Conservation (phyloP, 2,797 vertebrate genomes). For the Falco concolor region DNA sequence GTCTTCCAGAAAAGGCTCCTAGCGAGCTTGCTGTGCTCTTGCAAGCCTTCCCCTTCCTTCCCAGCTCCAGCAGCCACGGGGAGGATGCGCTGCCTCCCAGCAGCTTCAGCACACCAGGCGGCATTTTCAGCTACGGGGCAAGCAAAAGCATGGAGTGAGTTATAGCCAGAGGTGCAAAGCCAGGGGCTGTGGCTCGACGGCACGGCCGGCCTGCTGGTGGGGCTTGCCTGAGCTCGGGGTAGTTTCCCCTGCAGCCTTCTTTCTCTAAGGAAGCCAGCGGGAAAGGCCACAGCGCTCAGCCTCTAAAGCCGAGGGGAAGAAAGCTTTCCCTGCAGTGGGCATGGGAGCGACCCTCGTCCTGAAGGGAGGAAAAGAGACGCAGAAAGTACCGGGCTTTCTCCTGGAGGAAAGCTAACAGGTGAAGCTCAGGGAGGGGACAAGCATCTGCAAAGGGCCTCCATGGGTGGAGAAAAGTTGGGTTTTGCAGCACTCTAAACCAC, state of each 20-base stretch:
- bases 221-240: background rate
- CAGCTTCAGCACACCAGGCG: background rate
- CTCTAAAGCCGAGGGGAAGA: background rate
- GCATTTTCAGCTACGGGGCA: background rate
- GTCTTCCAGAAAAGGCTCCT: background rate
- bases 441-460: background rate
- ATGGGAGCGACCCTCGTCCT: background rate
- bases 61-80: background rate
- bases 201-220: fast-evolving
- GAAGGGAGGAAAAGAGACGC: too few species aligned
- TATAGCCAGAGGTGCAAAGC: background rate
- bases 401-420: background rate
- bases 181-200: background rate
- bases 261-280: background rate
- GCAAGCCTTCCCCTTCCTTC: background rate
- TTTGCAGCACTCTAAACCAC: background rate
- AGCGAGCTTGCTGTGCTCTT: fast-evolving
- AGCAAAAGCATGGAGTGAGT: background rate
- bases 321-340: background rate
- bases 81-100: too few species aligned
- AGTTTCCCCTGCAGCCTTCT: background rate
- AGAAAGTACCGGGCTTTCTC: background rate
- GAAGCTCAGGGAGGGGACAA: background rate
- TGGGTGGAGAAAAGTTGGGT: background rate
- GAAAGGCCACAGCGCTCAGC: background rate